Evolutionary conservation across 2,113 vertebrate species (phyloP), one percentile per base, ranked within the genome.

Genomic region (Platysternon megacephalum): DNA sequence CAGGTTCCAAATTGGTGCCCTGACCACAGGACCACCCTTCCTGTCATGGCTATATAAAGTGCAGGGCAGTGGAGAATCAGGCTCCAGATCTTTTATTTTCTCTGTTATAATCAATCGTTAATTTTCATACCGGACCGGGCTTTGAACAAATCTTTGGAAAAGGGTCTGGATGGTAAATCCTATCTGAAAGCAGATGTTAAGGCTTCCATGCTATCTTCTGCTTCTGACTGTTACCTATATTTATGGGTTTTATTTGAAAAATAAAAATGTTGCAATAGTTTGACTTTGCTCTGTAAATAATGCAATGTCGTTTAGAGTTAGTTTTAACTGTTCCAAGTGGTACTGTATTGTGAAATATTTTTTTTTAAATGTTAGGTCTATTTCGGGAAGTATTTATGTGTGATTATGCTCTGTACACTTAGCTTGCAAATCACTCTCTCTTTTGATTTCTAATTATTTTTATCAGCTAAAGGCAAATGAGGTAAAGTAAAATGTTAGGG

Each of bases 391-490:
- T 68, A 35, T 13, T 88, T 88, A 88, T 72, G 42, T 83, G 19
- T 46, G 44, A 1, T 39, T 96, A 58, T 79, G 91, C 80, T 90
- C 93, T 79, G 65, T 83, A 90, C 13, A 74, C 86, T 88, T 91
- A 55, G 56, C 49, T 49, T 13, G 49, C 49, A 49, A 49, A 49
- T 49, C 49, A 49, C 49, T 49, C 49, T 49, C 49, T 49, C 49
- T 49, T 14, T 49, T 49, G 49, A 49, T 49, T 49, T 49, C 74
- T 95, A 83, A 86, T 94, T 10, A 2, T 72, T 0, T 79, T 83
- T 96, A 79, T 76, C 72, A 93, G 82, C 44, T 93, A 95, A 89
- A 90, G 89, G 29, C 79, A 88, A 94, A 88, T 76, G 55, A 48
- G 44, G n/a, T 92, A 86, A 93, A 93, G 89, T 74, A 94, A 87